A percentile compares a stretch with the other conserved stretches of the same genome.
These are phyloP conservation scores for Tautogolabrus adspersus DNA, from an alignment of 2,113 vertebrate species.

Conservation along the genomic window DNA sequence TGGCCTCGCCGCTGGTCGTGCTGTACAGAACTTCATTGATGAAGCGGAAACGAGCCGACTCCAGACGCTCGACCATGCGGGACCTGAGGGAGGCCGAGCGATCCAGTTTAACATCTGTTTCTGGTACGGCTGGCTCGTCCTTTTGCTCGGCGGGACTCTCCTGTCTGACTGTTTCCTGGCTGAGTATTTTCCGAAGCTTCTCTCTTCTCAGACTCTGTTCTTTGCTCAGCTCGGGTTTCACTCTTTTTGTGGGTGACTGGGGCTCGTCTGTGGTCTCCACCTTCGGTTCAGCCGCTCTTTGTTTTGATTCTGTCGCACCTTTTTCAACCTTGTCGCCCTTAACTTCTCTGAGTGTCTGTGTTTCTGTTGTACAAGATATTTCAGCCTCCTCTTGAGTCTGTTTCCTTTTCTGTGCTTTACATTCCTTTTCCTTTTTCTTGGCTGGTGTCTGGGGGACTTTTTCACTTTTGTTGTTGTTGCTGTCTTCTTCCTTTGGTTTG, in stretches of 20 bases:
- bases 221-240: constrained; percentile 52
- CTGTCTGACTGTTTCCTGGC: not conserved
- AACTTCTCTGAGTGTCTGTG: constrained; percentile 8
- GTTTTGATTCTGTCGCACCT: not conserved
- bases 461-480: constrained; percentile 15
- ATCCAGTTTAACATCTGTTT: constrained; percentile 47
- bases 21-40: constrained; percentile 93
- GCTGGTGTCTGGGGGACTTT: not conserved
- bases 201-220: constrained; percentile 52
- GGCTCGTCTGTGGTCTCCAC: constrained; percentile 4
- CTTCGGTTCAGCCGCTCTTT: not conserved
- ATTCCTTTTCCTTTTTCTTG: constrained; percentile 24
- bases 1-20: constrained; percentile 84
- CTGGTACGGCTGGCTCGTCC: not conserved
- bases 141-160: constrained; percentile 8
- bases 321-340: constrained; percentile 7
- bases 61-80: constrained; percentile 89
- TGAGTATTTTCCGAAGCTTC: constrained; percentile 69
- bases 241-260: not conserved
- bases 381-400: not conserved
- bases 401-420: constrained; percentile 58
- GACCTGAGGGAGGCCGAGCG: constrained; percentile 79
- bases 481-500: not conserved
- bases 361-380: not conserved
- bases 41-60: constrained; percentile 90